Evolutionary conservation across 2,797 vertebrate species (phyloP), one percentile per base, ranked within the genome.

Genomic region (Diplodus sargus): DNA sequence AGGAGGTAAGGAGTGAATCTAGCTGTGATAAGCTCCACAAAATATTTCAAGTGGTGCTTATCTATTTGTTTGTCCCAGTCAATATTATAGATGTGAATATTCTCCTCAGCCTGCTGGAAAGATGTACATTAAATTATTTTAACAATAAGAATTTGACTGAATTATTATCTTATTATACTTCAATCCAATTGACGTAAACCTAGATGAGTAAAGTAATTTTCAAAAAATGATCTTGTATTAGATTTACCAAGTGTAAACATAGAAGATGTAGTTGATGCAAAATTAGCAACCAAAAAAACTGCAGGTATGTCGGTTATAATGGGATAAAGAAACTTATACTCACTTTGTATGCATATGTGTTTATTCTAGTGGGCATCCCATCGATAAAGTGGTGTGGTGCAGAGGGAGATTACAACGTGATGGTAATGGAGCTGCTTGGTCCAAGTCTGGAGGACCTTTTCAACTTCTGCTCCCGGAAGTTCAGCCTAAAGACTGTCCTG

Each of bases 341-440:
- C 23, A 65, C 17, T 54, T 15, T 81, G 18, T 20, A 3, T 78
- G 0, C 86, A 15, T 72, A 0, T 70, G 10, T 76, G 57, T 78
- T 22, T 76, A 0, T 82, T 63, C 34, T 73, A 99, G 98, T 99
- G 94, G 98, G 98, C 20, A 99, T 99, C 83, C 98, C 98, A 0
- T 98, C 97, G 22, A 99, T 99, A 95, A 99, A 99, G 87, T 99
- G 98, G 98, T 99, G 97, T 7, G 98, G 98, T 16, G 98, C 98
- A 0, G 98, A 99, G 90, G 98, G 98, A 5, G 97, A 99, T 94
- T 99, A 99, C 93, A 99, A 99, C 0, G 97, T 99, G 89, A 99
- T 99, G 98, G 98, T 99, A 58, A 99, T 99, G 98, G 98, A 99
- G 88, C 94, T 99, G 77, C 93, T 99, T 54, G 98, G 98, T 34